phyloP scores from a whole-genome alignment of 2,797 vertebrate genomes.

The Cirrhinus molitorella region DNA sequence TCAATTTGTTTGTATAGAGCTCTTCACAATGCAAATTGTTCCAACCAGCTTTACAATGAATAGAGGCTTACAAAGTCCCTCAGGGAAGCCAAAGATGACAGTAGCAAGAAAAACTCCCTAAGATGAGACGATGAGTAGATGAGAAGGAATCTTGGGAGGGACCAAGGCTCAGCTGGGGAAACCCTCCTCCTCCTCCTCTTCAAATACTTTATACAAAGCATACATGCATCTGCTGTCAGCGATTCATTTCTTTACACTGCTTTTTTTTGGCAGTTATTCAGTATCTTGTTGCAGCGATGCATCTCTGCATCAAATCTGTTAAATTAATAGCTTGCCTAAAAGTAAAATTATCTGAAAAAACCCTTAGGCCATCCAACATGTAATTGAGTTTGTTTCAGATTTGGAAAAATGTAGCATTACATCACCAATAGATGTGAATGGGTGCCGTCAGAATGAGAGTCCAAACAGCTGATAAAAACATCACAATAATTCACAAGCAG shows the following conservation, averaged over 20 bases:
- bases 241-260: background rate
- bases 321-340: background rate
- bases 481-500: background rate
- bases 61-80: slow-evolving; percentile 17
- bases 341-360: background rate
- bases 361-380: background rate
- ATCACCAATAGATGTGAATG: background rate
- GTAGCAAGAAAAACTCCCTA: background rate
- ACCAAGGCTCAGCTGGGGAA: slow-evolving; percentile 18
- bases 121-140: slow-evolving; percentile 10
- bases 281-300: background rate
- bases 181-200: slow-evolving; percentile 11
- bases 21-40: slow-evolving; percentile 26
- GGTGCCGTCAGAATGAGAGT: background rate
- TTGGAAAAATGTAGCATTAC: background rate
- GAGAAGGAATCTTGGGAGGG: slow-evolving; percentile 22
- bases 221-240: background rate
- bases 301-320: background rate
- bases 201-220: slow-evolving; percentile 9
- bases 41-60: slow-evolving; percentile 9
- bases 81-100: slow-evolving; percentile 8
- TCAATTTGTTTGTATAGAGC: slow-evolving; percentile 39
- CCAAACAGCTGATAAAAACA: background rate
- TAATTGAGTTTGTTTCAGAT: background rate
- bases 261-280: background rate